phyloP scores from a whole-genome alignment of 2,888 invertebrate species.

The Poecilus cupreus region DNA sequence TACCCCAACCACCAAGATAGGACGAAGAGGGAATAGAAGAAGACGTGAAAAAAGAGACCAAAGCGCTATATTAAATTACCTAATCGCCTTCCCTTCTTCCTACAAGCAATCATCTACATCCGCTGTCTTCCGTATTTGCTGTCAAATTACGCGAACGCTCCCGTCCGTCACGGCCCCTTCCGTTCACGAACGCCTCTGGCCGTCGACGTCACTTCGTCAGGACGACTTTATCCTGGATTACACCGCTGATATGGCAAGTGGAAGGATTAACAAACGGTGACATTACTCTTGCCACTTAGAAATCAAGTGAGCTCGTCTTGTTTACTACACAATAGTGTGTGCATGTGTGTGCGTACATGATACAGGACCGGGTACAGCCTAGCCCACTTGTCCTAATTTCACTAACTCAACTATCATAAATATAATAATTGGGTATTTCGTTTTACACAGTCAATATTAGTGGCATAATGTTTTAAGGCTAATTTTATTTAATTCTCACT shows the following conservation, averaged over 20 bases:
- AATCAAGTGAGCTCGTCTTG: neutral
- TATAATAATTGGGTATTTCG: too few species aligned
- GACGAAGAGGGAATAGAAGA: neutral
- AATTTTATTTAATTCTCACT: too few species aligned
- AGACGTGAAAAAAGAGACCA: slow-evolving; percentile 28
- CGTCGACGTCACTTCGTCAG: neutral
- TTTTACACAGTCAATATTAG: too few species aligned
- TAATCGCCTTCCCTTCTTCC: slow-evolving; percentile 67
- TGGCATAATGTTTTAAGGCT: too few species aligned
- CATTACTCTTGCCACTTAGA: slow-evolving; percentile 9
- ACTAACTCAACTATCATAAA: too few species aligned
- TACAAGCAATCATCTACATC: slow-evolving; percentile 33
- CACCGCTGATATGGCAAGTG: slow-evolving; percentile 35
- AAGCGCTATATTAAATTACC: slow-evolving; percentile 70
- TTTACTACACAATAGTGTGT: slow-evolving; percentile 9
- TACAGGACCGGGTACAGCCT: too few species aligned
- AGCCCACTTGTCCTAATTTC: too few species aligned
- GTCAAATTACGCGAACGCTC: slow-evolving; percentile 36
- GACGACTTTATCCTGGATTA: slow-evolving; percentile 30
- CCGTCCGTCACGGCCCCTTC: slow-evolving; percentile 10
- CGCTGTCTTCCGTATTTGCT: slow-evolving; percentile 51
- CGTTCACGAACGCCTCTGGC: slow-evolving; percentile 28
- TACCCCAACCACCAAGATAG: slow-evolving; percentile 3
- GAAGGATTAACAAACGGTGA: slow-evolving; percentile 35
- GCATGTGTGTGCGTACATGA: neutral